phyloP scores from a whole-genome alignment of 2,888 invertebrate species.

The Oligia fasciuncula region DNA sequence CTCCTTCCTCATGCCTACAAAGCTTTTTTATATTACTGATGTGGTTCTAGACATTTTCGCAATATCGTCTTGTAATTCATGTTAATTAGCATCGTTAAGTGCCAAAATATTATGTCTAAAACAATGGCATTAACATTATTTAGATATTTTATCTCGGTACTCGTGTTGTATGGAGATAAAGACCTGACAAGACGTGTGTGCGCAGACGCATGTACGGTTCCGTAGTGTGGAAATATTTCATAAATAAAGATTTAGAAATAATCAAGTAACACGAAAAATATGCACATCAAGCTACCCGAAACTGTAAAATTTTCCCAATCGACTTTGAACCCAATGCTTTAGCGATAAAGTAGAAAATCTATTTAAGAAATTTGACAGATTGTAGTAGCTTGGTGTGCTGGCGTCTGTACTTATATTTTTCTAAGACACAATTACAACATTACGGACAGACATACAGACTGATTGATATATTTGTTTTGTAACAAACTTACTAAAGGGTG shows the following conservation, averaged over 20 bases:
- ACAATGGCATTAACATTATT: slow-evolving; percentile 39
- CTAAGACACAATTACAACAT: not conserved
- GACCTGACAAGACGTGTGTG: slow-evolving; percentile 21
- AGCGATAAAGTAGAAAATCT: no score
- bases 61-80: not conserved
- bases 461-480: not conserved
- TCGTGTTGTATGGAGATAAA: slow-evolving; percentile 44
- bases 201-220: slow-evolving; percentile 5
- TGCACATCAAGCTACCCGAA: no score
- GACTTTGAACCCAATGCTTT: no score
- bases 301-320: no score
- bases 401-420: not conserved
- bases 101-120: slow-evolving; percentile 22
- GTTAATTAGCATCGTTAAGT: slow-evolving; percentile 19
- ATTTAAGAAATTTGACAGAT: no score
- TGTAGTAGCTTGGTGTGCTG: no score
- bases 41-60: not conserved
- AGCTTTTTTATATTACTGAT: not conserved
- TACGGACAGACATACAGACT: no score
- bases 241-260: not conserved
- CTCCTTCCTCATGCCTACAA: not conserved
- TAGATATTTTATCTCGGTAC: slow-evolving; percentile 47
- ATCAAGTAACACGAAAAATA: not conserved
- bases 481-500: not conserved
- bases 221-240: slow-evolving; percentile 5